These are phyloP conservation scores for Paramormyrops kingsleyae DNA, from an alignment of 2,113 vertebrate genomes.

Conservation along the genomic window DNA sequence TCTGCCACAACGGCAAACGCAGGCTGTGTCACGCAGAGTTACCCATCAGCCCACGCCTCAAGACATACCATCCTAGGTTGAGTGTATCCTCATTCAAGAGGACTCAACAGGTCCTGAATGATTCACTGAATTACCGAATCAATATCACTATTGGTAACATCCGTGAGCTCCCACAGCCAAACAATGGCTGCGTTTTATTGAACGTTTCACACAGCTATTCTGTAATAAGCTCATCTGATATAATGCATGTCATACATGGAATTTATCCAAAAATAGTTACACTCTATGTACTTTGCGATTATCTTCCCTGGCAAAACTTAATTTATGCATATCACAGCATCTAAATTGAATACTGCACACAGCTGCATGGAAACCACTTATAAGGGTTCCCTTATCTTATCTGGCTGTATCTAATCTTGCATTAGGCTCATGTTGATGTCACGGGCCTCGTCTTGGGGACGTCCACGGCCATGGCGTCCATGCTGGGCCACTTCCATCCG, in stretches of 20 bases:
- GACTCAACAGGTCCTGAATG: constrained; percentile 10
- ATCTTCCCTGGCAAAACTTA: constrained; percentile 51
- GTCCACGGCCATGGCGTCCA: constrained; percentile 27
- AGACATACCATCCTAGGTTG: background rate
- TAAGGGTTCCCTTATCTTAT: constrained; percentile 55
- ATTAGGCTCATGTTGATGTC: constrained; percentile 49
- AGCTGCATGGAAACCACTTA: constrained; percentile 57
- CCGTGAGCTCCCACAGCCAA: constrained; percentile 8
- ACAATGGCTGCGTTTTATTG: constrained; percentile 15
- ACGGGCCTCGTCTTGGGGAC: constrained; percentile 26
- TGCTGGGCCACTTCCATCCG: constrained; percentile 20
- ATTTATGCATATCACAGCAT: constrained; percentile 61
- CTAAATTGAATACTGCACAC: constrained; percentile 65
- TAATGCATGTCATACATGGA: constrained; percentile 35
- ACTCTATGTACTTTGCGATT: constrained; percentile 44
- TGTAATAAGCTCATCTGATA: constrained; percentile 31
- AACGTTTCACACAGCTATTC: background rate
- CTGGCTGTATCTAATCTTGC: constrained; percentile 44
- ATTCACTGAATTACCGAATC: constrained; percentile 23
- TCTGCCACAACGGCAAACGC: too few relatives aligned
- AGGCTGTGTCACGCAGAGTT: background rate
- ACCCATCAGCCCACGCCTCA: background rate
- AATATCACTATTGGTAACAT: constrained; percentile 18
- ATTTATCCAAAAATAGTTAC: constrained; percentile 52
- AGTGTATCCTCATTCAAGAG: background rate